Conservation (phyloP, 1,140 invertebrate genomes). For the Sycophila sp. region DNA sequence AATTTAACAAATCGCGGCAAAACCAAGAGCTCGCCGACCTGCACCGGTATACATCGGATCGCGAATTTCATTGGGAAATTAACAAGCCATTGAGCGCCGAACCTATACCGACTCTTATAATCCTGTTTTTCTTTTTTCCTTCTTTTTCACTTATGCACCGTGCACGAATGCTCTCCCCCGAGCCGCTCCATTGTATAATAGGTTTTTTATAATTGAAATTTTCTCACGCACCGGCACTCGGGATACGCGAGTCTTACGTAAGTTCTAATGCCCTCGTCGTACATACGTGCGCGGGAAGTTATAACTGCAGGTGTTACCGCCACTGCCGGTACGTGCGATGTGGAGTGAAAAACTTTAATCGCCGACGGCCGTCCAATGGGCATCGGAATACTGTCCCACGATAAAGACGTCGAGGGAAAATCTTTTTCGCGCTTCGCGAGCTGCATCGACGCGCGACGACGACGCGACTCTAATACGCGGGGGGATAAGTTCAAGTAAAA, state of each 20-base stretch:
- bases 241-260: not conserved
- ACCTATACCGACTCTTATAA: too few relatives aligned
- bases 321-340: too few relatives aligned
- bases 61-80: not conserved
- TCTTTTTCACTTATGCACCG: not conserved
- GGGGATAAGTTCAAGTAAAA: too few relatives aligned
- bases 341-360: not conserved
- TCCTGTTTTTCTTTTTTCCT: not conserved
- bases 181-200: slow-evolving; percentile 3
- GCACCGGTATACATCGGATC: not conserved
- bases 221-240: slow-evolving; percentile 3
- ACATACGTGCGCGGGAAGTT: too few relatives aligned
- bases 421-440: too few relatives aligned
- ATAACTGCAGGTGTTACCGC: not conserved
- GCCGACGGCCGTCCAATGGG: too few relatives aligned
- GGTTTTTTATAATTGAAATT: slow-evolving; percentile 27
- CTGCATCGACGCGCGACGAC: too few relatives aligned
- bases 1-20: not conserved
- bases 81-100: not conserved
- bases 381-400: too few relatives aligned
- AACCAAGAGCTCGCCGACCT: not conserved
- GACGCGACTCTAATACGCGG: too few relatives aligned
- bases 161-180: not conserved
- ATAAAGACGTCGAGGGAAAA: not conserved
- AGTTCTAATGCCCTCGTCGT: not conserved